A percentile compares a stretch with the other conserved stretches of the same genome.
Conservation (phyloP, 2,888 invertebrate species). For the Melieria crassipennis region DNA sequence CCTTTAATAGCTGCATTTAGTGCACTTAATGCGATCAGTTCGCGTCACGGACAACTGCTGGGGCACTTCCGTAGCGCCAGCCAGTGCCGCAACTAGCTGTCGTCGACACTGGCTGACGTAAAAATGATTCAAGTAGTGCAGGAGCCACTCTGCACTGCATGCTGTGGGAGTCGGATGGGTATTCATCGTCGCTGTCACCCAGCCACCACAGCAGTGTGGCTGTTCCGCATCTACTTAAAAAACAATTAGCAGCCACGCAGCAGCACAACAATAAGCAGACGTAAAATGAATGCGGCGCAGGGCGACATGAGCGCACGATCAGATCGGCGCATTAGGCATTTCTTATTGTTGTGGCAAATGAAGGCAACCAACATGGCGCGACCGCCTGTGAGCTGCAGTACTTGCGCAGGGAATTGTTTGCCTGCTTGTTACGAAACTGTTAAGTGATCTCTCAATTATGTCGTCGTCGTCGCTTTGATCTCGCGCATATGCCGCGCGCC, state of each 20-base stretch:
- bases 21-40: too few relatives aligned
- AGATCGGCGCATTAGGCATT: too few relatives aligned
- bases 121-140: constrained; percentile 24
- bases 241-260: constrained; percentile 50
- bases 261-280: constrained; percentile 26
- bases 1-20: too few relatives aligned
- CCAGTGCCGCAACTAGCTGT: not conserved
- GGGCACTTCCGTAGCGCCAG: constrained; percentile 27
- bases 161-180: constrained; percentile 12
- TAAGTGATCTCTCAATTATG: constrained; percentile 60
- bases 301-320: too few relatives aligned
- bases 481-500: constrained; percentile 36
- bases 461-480: constrained; percentile 57
- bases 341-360: too few relatives aligned
- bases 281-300: not conserved
- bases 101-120: not conserved
- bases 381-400: too few relatives aligned
- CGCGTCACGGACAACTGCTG: not conserved
- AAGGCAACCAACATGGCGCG: too few relatives aligned
- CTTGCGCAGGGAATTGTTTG: not conserved
- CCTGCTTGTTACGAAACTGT: constrained; percentile 49
- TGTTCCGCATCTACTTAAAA: constrained; percentile 51
- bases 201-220: not conserved
- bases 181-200: not conserved
- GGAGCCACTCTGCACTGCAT: not conserved